These are phyloP conservation scores for Caenorhabditis macrosperma DNA, from an alignment of 2,888 invertebrate genomes.

Conservation along the genomic window DNA sequence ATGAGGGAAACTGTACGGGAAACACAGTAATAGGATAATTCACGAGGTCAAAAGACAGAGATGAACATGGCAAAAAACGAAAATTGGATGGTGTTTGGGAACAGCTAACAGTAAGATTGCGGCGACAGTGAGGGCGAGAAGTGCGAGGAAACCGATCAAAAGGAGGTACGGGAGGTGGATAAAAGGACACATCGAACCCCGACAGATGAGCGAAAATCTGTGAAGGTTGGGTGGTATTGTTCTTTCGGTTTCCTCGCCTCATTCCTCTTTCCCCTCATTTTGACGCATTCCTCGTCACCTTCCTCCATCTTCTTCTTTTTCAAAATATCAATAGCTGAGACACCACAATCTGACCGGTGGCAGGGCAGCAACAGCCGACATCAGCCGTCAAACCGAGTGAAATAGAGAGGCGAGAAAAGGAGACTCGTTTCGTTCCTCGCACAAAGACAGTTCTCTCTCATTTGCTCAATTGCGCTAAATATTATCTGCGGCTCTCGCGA, in stretches of 20 bases:
- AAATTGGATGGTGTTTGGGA: slow-evolving; percentile 11
- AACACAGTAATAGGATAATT: neutral
- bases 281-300: slow-evolving; percentile 19
- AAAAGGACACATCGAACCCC: slow-evolving; percentile 5
- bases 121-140: slow-evolving; percentile 7
- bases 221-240: slow-evolving; percentile 50
- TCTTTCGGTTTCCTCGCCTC: slow-evolving; percentile 26
- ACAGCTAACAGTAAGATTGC: neutral
- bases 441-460: slow-evolving; percentile 37
- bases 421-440: slow-evolving; percentile 33
- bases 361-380: slow-evolving; percentile 29
- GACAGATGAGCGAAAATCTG: slow-evolving; percentile 23
- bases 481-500: slow-evolving; percentile 9
- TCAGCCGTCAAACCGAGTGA: slow-evolving; percentile 11
- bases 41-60: slow-evolving; percentile 19
- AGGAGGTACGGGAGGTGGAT: slow-evolving; percentile 14
- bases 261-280: slow-evolving; percentile 24
- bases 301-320: slow-evolving; percentile 15
- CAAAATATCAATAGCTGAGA: slow-evolving; percentile 33
- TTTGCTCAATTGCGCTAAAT: slow-evolving; percentile 41
- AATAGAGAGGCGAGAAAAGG: slow-evolving; percentile 11
- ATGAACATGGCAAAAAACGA: neutral
- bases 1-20: slow-evolving; percentile 4
- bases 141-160: slow-evolving; percentile 34
- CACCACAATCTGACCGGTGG: slow-evolving; percentile 32